These are phyloP conservation scores for Sinonovacula constricta DNA, from an alignment of 1,140 invertebrate species.

Conservation along the genomic window DNA sequence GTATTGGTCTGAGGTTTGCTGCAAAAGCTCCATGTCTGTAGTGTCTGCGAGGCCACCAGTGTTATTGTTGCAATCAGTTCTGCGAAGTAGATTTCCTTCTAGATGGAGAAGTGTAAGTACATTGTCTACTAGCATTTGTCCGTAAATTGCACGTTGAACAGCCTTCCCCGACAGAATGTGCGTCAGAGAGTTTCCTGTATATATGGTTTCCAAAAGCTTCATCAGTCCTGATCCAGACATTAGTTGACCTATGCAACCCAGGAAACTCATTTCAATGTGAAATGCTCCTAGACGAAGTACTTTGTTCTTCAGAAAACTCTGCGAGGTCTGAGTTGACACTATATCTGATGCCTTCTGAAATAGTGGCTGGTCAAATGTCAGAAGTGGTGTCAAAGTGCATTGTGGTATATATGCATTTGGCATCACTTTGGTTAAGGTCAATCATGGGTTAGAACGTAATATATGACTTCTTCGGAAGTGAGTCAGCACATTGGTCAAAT, in stretches of 20 bases:
- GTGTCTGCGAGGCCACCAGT: constrained; percentile 5
- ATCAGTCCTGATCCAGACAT: constrained; percentile 57
- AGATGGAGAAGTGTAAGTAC: constrained; percentile 29
- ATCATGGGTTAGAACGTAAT: constrained; percentile 65
- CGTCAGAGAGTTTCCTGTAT: constrained; percentile 59
- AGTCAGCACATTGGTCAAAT: constrained; percentile 21
- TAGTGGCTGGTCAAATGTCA: constrained; percentile 67
- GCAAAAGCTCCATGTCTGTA: neutral
- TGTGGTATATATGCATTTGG: constrained; percentile 58
- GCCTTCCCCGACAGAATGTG: constrained; percentile 76
- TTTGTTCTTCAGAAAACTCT: constrained; percentile 24
- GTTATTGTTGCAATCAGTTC: too few relatives aligned
- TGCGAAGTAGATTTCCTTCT: too few relatives aligned
- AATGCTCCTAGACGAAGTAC: constrained; percentile 51
- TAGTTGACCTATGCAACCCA: constrained; percentile 57
- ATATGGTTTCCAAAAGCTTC: constrained; percentile 57
- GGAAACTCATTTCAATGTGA: constrained; percentile 58
- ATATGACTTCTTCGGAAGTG: constrained; percentile 56
- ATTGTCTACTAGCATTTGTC: constrained; percentile 66
- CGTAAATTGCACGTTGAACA: constrained; percentile 74
- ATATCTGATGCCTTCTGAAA: constrained; percentile 57
- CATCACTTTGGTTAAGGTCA: constrained; percentile 63
- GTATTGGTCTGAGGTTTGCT: neutral
- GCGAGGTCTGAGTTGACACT: constrained; percentile 21
- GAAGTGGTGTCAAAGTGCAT: constrained; percentile 40